Evolutionary conservation across 1,140 invertebrate species (phyloP).

Genomic region (Elymnias hypermnestra): DNA sequence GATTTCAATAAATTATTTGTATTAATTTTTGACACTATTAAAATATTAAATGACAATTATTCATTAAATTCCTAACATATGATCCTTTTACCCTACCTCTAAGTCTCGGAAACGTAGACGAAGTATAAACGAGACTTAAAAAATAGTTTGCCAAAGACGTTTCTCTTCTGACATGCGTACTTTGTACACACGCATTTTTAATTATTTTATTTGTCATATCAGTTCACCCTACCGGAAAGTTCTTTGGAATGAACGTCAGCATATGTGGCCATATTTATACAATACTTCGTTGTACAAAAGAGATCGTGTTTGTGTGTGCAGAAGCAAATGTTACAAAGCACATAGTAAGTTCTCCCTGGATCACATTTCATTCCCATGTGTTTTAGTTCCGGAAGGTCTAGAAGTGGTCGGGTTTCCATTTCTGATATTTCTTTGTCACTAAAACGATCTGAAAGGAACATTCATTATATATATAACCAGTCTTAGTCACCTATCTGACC

Average conservation of each 20-base stretch:
- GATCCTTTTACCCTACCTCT: no score
- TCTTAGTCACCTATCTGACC: no score
- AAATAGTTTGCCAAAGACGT: no score
- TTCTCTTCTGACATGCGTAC: no score
- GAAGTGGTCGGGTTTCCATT: not conserved
- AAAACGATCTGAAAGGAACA: conserved; percentile 6
- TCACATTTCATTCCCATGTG: conserved; percentile 20
- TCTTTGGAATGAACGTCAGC: conserved; percentile 3
- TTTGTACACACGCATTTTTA: no score
- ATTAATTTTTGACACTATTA: no score
- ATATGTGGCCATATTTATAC: not conserved
- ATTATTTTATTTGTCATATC: no score
- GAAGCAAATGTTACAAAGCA: conserved; percentile 55
- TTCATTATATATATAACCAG: not conserved
- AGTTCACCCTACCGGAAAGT: conserved; percentile 14
- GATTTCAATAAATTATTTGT: no score
- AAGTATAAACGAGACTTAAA: no score
- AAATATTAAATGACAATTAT: no score
- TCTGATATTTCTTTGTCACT: conserved; percentile 12
- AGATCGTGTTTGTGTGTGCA: conserved; percentile 27
- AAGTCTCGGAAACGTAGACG: no score
- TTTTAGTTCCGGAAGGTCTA: conserved; percentile 4
- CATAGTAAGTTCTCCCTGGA: conserved; percentile 31
- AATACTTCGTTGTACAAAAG: conserved; percentile 19
- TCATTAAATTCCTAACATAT: no score